phyloP scores from a whole-genome alignment of 2,113 vertebrate genomes.

The Chlorocebus sabaeus region DNA sequence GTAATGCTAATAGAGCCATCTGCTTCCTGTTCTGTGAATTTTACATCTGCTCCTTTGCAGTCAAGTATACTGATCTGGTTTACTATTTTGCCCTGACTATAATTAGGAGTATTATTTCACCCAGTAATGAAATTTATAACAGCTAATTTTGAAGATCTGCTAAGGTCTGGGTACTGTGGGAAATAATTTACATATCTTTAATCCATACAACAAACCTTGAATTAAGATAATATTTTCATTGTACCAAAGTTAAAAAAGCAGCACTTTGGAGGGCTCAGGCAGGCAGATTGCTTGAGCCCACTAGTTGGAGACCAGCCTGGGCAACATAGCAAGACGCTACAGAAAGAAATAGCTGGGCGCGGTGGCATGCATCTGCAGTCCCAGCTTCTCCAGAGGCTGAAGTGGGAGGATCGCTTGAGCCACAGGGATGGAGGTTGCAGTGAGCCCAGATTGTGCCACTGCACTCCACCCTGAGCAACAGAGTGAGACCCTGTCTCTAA shows the following conservation, averaged over 20 bases:
- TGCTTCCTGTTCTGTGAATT: background rate
- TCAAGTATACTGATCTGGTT: background rate
- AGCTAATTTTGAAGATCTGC: background rate
- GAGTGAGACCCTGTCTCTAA: too few species aligned
- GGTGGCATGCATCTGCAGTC: too few species aligned
- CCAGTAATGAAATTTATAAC: background rate
- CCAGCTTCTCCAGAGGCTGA: too few species aligned
- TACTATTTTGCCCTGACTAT: background rate
- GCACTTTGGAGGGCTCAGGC: too few species aligned
- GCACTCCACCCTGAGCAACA: too few species aligned
- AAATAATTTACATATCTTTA: background rate
- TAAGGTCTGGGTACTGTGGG: background rate
- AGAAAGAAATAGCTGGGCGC: too few species aligned
- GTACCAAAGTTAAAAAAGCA: background rate
- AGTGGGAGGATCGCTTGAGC: too few species aligned
- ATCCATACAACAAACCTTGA: background rate
- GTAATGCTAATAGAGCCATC: background rate
- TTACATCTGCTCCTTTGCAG: background rate
- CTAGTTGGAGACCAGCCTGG: too few species aligned
- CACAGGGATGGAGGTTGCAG: too few species aligned
- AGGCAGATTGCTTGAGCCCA: too few species aligned
- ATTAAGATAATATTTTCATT: background rate
- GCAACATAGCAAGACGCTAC: too few species aligned
- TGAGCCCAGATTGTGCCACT: too few species aligned
- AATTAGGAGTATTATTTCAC: background rate